Evolutionary conservation across 1,140 invertebrate genomes (phyloP), one percentile per base, ranked within the genome.

Genomic region (Metaphire vulgaris): DNA sequence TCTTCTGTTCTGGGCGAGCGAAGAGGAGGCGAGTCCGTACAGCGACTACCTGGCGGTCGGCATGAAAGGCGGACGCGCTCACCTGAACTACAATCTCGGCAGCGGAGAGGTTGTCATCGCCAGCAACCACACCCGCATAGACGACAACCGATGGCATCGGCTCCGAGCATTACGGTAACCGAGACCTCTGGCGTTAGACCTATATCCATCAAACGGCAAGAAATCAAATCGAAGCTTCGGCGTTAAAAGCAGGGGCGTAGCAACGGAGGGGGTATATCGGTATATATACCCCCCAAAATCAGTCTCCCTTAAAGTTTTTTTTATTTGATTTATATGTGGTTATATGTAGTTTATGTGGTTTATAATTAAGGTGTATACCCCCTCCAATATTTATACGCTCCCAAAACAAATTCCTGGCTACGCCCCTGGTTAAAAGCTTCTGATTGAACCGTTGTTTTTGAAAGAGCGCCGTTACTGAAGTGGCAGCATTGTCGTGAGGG

Each of bases 71-170:
- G 93, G 93, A 64, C 90, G 88, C 81, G 87, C 91, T 1, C 88
- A 90, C 80, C 87, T 85, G 77, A 88, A 85, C 65, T 91, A 81
- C 84, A 92, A 86, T 89, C 91, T 86, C 91, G 92, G 79, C 90
- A 92, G 81, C 91, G 92, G 76, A 12, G 92, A 93, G 81, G 86
- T 83, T 2, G 77, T 82, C 64, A 90, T 97, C 21, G 88, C 90
- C 75, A 94, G 94, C 79, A 97, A 97, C 87, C 89, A 89, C 78
- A 92, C 92, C n/a, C 90, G 90, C 84, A 90, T 97, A 33, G 92
- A 95, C 85, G 94, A 97, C 86, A 94, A 94, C 73, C 88, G 93
- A 65, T 97, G 95, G 95, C 95, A 98, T 86, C 89, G 92, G 76
- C 90, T 96, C 31, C 89, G 91, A 85, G 92, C 92, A 33, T 90